Percentiles rank a stretch among this genome's conserved stretches.
phyloP scores from a whole-genome alignment of 2,888 invertebrate species.

The Drosophila neotestacea region DNA sequence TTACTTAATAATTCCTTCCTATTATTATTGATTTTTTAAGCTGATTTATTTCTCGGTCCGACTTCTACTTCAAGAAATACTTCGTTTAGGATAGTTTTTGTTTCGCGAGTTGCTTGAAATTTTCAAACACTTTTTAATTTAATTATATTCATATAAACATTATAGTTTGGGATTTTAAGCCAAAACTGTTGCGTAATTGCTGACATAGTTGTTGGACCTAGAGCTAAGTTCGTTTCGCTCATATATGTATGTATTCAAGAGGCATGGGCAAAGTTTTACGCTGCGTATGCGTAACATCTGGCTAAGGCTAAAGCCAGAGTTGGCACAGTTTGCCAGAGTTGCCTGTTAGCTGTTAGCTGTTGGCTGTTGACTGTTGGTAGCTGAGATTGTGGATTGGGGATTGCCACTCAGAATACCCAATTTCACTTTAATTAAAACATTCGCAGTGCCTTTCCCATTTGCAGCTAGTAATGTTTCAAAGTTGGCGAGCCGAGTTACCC shows the following conservation, averaged over 20 bases:
- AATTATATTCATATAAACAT: conserved; percentile 10
- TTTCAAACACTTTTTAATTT: conserved; percentile 7
- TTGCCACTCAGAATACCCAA: conserved; percentile 79
- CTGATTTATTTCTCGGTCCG: neutral
- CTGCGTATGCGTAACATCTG: conserved; percentile 80
- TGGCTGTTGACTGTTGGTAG: conserved; percentile 49
- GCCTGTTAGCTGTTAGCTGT: conserved; percentile 27
- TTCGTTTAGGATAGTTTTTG: neutral
- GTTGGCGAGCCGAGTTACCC: conserved; percentile 58
- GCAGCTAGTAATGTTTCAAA: conserved; percentile 78
- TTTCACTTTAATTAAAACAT: conserved; percentile 83
- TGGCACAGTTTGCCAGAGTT: conserved; percentile 22
- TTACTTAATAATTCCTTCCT: neutral
- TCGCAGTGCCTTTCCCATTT: conserved; percentile 63
- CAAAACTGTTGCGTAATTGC: conserved; percentile 14
- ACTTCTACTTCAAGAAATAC: neutral
- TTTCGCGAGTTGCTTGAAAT: neutral
- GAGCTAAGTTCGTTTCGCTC: conserved; percentile 7
- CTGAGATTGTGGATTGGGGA: conserved; percentile 53
- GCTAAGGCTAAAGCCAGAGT: conserved; percentile 59
- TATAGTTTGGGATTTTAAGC: neutral
- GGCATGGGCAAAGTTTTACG: conserved; percentile 67
- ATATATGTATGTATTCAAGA: conserved; percentile 8
- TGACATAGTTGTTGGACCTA: conserved; percentile 42
- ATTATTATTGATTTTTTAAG: no score